These are phyloP conservation scores for Mesorhabditis sp. DNA, from an alignment of 2,888 invertebrate species.

Conservation along the genomic window DNA sequence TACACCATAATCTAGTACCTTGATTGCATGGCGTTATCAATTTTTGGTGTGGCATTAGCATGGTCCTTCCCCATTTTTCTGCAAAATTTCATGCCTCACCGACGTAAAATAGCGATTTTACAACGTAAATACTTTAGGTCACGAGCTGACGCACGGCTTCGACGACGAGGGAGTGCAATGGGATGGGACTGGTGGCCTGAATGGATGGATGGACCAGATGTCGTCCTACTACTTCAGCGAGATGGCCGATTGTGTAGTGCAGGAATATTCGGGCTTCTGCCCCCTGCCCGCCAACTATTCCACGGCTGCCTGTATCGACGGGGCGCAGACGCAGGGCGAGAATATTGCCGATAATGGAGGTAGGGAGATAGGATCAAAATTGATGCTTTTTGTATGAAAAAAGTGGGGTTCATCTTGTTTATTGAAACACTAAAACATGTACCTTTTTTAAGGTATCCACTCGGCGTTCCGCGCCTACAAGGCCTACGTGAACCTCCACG, in stretches of 20 bases:
- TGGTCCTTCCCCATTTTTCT: too few relatives aligned
- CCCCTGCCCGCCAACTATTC: constrained; percentile 38
- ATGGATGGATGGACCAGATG: constrained; percentile 42
- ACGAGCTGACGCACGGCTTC: constrained; percentile 91
- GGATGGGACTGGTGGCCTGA: constrained; percentile 42
- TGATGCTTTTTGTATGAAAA: neutral
- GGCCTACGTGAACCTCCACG: constrained; percentile 38
- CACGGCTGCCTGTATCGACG: constrained; percentile 49
- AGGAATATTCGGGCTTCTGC: constrained; percentile 45
- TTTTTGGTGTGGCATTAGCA: too few relatives aligned
- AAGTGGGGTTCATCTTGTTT: neutral
- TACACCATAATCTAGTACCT: too few relatives aligned
- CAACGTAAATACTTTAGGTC: constrained; percentile 62
- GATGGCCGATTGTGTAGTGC: constrained; percentile 45
- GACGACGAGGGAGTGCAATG: constrained; percentile 69
- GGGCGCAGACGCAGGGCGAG: constrained; percentile 64
- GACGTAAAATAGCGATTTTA: neutral
- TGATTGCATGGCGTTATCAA: too few relatives aligned
- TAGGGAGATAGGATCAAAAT: constrained; percentile 5
- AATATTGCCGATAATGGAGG: constrained; percentile 66
- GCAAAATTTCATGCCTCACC: too few relatives aligned
- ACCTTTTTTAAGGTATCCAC: constrained; percentile 58
- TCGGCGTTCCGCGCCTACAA: constrained; percentile 51
- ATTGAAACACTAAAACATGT: neutral
- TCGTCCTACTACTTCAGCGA: constrained; percentile 31